These are phyloP conservation scores for Torymus tubicola DNA, from an alignment of 2,888 invertebrate species.

Conservation along the genomic window DNA sequence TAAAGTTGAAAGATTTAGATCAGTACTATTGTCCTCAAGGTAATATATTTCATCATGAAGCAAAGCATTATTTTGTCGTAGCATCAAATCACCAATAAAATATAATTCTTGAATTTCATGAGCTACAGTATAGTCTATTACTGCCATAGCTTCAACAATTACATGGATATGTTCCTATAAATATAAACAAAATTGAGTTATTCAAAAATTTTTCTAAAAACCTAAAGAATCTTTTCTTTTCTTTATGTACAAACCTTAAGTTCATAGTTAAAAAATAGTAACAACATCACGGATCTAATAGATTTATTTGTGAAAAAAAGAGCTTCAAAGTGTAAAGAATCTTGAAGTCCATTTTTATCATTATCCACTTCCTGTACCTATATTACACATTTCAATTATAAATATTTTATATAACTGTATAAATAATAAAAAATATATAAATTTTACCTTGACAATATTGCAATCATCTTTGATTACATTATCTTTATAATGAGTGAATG, in stretches of 20 bases:
- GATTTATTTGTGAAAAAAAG: slow-evolving; percentile 68
- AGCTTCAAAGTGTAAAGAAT: slow-evolving; percentile 70
- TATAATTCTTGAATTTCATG: slow-evolving; percentile 67
- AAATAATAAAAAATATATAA: not conserved
- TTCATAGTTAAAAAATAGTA: slow-evolving; percentile 71
- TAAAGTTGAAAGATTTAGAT: slow-evolving; percentile 64
- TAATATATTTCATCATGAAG: slow-evolving; percentile 65
- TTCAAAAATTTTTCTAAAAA: not conserved
- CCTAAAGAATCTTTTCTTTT: not conserved
- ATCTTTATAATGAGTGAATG: slow-evolving; percentile 69
- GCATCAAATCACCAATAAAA: slow-evolving; percentile 69
- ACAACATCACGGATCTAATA: slow-evolving; percentile 66
- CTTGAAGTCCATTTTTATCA: slow-evolving; percentile 70
- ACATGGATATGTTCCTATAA: slow-evolving; percentile 68
- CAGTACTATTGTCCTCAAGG: slow-evolving; percentile 65
- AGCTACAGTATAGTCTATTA: slow-evolving; percentile 65
- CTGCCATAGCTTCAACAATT: slow-evolving; percentile 68
- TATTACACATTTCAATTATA: slow-evolving; percentile 4
- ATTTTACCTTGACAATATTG: slow-evolving; percentile 67
- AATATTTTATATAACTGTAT: slow-evolving; percentile 17
- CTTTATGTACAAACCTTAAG: slow-evolving; percentile 65
- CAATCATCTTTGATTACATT: slow-evolving; percentile 71
- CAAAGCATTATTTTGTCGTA: slow-evolving; percentile 69
- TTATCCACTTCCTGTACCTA: slow-evolving; percentile 70
- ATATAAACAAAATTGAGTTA: slow-evolving; percentile 19